These are phyloP conservation scores for Macropus fuliginosus DNA, from an alignment of 2,797 vertebrate genomes.

Conservation along the genomic window DNA sequence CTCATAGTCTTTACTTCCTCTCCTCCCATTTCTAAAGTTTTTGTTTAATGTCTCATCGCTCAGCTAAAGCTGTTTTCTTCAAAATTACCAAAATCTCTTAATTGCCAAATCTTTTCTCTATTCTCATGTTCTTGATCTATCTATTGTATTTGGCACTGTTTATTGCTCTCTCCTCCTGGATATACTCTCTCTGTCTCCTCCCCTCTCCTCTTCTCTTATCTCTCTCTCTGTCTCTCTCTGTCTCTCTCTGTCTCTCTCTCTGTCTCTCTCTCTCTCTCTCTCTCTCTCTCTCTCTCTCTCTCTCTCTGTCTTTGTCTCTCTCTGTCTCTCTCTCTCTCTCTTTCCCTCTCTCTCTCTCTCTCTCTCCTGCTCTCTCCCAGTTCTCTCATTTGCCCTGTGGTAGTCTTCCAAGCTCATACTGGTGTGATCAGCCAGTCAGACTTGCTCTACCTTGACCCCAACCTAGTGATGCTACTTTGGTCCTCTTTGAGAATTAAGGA, in stretches of 20 bases:
- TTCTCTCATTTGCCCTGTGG: not conserved
- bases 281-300: too few species aligned
- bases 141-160: not conserved
- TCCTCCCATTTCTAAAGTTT: not conserved
- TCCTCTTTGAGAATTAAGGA: not conserved
- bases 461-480: not conserved
- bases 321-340: too few species aligned
- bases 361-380: too few species aligned
- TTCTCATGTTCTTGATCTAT: not conserved
- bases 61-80: not conserved
- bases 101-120: not conserved
- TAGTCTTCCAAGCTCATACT: not conserved
- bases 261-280: too few species aligned
- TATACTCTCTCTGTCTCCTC: not conserved
- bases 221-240: too few species aligned
- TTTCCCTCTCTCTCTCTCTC: too few species aligned
- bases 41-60: not conserved
- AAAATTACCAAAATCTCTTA: not conserved
- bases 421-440: not conserved
- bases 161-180: not conserved
- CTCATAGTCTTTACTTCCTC: not conserved
- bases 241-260: too few species aligned
- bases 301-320: too few species aligned
- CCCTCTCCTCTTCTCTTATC: too few species aligned
- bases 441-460: too few species aligned